These are phyloP conservation scores for Melieria omissa DNA, from an alignment of 2,888 invertebrate species.

Conservation along the genomic window DNA sequence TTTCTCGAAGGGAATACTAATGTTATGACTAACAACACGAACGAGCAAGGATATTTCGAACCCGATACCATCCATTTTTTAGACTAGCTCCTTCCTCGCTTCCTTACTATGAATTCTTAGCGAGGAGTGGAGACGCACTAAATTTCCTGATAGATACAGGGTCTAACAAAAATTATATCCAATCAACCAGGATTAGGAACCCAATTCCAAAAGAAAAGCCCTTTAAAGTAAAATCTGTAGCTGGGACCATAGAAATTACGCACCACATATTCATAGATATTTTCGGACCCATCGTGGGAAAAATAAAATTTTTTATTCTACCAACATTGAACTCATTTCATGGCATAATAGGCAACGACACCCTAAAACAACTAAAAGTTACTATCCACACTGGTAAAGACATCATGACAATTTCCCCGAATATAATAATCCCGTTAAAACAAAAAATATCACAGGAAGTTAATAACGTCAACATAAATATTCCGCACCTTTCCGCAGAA, in stretches of 20 bases:
- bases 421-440: background rate
- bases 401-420: conserved; percentile 1
- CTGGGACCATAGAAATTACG: conserved; percentile 33
- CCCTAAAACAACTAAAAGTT: conserved; percentile 18
- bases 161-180: conserved; percentile 11
- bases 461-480: background rate
- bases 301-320: conserved; percentile 37
- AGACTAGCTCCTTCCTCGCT: background rate
- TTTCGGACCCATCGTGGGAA: conserved; percentile 28
- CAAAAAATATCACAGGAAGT: background rate
- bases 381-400: background rate
- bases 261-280: conserved; percentile 35
- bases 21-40: too few relatives aligned
- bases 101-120: background rate
- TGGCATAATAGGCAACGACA: conserved; percentile 39
- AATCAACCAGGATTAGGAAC: background rate
- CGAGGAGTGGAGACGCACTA: background rate
- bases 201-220: conserved; percentile 1
- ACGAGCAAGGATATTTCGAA: too few relatives aligned
- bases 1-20: background rate
- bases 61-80: background rate
- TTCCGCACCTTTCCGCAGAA: background rate
- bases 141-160: conserved; percentile 1
- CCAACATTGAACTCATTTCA: conserved; percentile 37
- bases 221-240: conserved; percentile 27